Conservation (phyloP, 2,888 invertebrate genomes). For the Neocrepidodera transversa region DNA sequence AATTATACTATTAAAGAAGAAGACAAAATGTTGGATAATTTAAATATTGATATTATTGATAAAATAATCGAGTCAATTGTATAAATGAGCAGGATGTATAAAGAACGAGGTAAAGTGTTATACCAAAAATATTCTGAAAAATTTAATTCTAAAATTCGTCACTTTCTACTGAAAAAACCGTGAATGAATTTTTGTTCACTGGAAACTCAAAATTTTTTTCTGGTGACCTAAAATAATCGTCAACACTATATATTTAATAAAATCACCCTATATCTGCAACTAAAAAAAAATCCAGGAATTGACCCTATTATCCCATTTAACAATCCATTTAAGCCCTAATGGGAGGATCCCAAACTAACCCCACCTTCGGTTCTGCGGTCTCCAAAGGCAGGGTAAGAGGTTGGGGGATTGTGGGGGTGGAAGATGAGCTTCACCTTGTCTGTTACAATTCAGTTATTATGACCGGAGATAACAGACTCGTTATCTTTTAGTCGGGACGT, state of each 20-base stretch:
- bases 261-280: too few relatives aligned
- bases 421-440: slow-evolving; percentile 53
- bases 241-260: too few relatives aligned
- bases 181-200: too few relatives aligned
- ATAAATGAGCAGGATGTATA: too few relatives aligned
- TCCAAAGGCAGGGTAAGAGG: slow-evolving; percentile 47
- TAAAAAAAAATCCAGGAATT: too few relatives aligned
- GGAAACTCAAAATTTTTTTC: too few relatives aligned
- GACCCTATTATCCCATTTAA: slow-evolving; percentile 7
- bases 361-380: slow-evolving; percentile 53
- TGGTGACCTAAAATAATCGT: too few relatives aligned
- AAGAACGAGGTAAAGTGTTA: too few relatives aligned
- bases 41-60: too few relatives aligned
- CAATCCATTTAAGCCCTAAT: slow-evolving; percentile 35
- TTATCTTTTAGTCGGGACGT: slow-evolving; percentile 42
- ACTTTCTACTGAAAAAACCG: too few relatives aligned
- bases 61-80: neutral
- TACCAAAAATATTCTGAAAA: too few relatives aligned
- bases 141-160: too few relatives aligned
- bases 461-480: slow-evolving; percentile 54
- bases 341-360: slow-evolving; percentile 54
- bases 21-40: neutral
- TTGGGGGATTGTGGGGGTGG: slow-evolving; percentile 54
- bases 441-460: slow-evolving; percentile 51
- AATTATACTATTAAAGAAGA: neutral